phyloP scores from a whole-genome alignment of 2,113 vertebrate genomes.

The Prinia subflava region DNA sequence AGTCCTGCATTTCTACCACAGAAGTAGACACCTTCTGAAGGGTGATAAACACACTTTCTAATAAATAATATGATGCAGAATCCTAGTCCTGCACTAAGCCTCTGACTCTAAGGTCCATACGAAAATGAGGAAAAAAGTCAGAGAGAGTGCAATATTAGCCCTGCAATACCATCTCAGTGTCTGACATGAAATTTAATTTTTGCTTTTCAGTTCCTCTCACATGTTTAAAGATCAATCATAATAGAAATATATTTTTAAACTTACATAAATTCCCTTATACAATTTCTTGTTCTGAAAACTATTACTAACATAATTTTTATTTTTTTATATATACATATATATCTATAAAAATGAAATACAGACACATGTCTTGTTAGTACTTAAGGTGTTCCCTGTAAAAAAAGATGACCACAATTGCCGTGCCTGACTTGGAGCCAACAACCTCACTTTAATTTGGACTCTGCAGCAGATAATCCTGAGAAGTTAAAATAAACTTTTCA shows the following conservation, averaged over 20 bases:
- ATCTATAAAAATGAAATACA: neutral
- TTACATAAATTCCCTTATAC: neutral
- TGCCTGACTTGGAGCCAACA: neutral
- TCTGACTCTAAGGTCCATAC: neutral
- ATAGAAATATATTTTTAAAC: neutral
- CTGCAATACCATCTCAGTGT: neutral
- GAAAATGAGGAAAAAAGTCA: neutral
- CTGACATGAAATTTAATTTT: neutral
- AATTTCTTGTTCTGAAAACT: neutral
- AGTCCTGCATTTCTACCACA: neutral
- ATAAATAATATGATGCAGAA: neutral
- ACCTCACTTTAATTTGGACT: neutral
- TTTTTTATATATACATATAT: neutral
- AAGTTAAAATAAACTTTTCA: neutral
- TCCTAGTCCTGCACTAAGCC: neutral
- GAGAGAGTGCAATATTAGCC: neutral
- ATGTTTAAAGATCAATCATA: neutral
- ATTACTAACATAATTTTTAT: too few relatives aligned
- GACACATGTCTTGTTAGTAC: neutral
- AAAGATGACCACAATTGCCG: accelerated
- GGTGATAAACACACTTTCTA: neutral
- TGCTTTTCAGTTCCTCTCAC: neutral
- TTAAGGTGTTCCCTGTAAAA: neutral
- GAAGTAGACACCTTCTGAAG: neutral
- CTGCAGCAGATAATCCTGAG: neutral